Evolutionary conservation across 2,797 vertebrate genomes (phyloP).

Genomic region (Aphelocoma californica): DNA sequence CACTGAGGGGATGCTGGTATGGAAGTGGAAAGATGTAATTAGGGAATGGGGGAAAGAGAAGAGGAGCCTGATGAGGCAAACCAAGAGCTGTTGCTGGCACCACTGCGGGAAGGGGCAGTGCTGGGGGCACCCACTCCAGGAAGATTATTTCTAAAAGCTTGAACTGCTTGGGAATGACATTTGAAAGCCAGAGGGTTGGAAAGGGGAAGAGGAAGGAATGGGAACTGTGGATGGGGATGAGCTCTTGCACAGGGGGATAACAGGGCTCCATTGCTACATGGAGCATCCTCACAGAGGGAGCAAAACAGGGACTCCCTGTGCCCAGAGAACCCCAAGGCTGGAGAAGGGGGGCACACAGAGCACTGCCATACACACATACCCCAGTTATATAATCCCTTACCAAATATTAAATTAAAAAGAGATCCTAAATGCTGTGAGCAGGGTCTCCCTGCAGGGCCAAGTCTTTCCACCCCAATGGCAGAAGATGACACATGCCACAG

Average conservation of each 20-base stretch:
- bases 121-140: neutral
- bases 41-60: neutral
- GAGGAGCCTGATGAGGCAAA: neutral
- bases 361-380: neutral
- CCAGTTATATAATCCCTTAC: neutral
- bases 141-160: neutral
- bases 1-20: neutral
- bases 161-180: neutral
- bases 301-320: neutral
- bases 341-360: neutral
- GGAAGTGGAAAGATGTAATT: neutral
- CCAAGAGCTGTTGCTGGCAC: rapidly evolving
- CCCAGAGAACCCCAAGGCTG: neutral
- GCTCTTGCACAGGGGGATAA: rapidly evolving
- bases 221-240: neutral
- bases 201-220: neutral
- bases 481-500: neutral
- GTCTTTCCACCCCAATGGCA: neutral
- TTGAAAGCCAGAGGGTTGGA: neutral
- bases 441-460: neutral
- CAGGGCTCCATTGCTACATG: rapidly evolving
- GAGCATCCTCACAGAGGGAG: neutral
- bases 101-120: rapidly evolving
- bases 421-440: neutral
- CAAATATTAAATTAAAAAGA: neutral